Evolutionary conservation across 2,113 vertebrate species (phyloP).

Genomic region (Pao palembangensis): DNA sequence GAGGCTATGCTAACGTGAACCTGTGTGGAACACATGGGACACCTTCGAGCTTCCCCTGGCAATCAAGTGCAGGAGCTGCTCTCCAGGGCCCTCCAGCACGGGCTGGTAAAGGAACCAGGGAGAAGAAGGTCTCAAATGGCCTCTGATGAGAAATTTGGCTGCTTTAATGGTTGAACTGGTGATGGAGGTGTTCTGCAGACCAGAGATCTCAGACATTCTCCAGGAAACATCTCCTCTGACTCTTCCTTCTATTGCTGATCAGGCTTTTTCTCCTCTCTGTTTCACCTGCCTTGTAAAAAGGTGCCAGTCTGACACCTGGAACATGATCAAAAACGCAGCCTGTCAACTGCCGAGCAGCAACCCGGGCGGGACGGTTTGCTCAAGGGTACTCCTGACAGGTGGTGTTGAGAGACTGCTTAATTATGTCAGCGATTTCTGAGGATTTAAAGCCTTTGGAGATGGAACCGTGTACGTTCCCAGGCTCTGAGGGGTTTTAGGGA

Average conservation of each 20-base stretch:
- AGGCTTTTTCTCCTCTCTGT: constrained; percentile 1
- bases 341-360: constrained; percentile 5
- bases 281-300: constrained; percentile 12
- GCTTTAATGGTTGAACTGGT: too few relatives aligned
- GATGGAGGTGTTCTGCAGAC: neutral
- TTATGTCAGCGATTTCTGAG: constrained; percentile 13
- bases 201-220: too few relatives aligned
- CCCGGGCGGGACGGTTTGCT: constrained; percentile 26
- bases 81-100: too few relatives aligned
- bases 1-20: too few relatives aligned
- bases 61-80: too few relatives aligned
- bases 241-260: constrained; percentile 18
- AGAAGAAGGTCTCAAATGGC: too few relatives aligned
- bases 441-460: constrained; percentile 17
- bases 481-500: constrained; percentile 6
- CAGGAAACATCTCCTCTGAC: neutral
- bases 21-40: too few relatives aligned
- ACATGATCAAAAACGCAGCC: constrained; percentile 3
- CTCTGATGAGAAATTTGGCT: too few relatives aligned
- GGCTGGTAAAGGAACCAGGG: too few relatives aligned
- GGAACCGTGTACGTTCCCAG: neutral
- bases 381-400: constrained; percentile 38
- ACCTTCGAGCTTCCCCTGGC: too few relatives aligned
- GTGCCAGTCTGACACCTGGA: constrained; percentile 25
- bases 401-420: constrained; percentile 27